These are phyloP conservation scores for Drosophila anomelani DNA, from an alignment of 2,888 invertebrate genomes.

Conservation along the genomic window DNA sequence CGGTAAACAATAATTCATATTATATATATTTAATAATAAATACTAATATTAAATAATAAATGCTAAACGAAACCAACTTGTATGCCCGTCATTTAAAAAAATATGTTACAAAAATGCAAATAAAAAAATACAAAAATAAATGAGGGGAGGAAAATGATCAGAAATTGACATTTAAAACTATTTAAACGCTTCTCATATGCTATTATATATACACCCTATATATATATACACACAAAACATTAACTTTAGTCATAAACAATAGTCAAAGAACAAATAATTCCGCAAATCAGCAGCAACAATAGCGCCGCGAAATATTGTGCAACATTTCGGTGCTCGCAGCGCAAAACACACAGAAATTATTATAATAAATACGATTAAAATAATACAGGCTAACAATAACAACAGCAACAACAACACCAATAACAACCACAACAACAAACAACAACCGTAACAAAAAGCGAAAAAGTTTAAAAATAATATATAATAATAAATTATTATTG, in stretches of 20 bases:
- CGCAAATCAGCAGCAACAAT: slow-evolving; percentile 39
- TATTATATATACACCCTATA: slow-evolving; percentile 63
- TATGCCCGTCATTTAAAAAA: slow-evolving; percentile 58
- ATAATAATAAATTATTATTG: slow-evolving; percentile 77
- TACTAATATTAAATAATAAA: slow-evolving; percentile 46
- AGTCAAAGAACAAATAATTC: slow-evolving; percentile 63
- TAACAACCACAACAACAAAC: slow-evolving; percentile 24
- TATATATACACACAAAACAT: slow-evolving; percentile 50
- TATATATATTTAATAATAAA: slow-evolving; percentile 49
- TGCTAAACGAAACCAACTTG: slow-evolving; percentile 44
- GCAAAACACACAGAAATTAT: slow-evolving; percentile 54
- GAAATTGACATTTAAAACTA: slow-evolving; percentile 64
- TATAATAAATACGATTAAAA: slow-evolving; percentile 70
- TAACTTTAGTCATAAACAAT: slow-evolving; percentile 75
- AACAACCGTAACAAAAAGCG: slow-evolving; percentile 33
- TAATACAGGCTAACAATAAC: slow-evolving; percentile 51
- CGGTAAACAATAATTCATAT: slow-evolving; percentile 54
- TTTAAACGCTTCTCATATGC: slow-evolving; percentile 76
- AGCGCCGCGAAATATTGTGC: slow-evolving; percentile 48
- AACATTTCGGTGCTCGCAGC: slow-evolving; percentile 64
- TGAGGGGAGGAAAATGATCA: slow-evolving; percentile 35
- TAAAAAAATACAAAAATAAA: slow-evolving; percentile 15
- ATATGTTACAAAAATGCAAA: slow-evolving; percentile 56
- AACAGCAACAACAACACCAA: slow-evolving; percentile 20
- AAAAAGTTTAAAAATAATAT: slow-evolving; percentile 73